These are phyloP conservation scores for Chloroclystis v-ata DNA, from an alignment of 2,888 invertebrate species.

Conservation along the genomic window DNA sequence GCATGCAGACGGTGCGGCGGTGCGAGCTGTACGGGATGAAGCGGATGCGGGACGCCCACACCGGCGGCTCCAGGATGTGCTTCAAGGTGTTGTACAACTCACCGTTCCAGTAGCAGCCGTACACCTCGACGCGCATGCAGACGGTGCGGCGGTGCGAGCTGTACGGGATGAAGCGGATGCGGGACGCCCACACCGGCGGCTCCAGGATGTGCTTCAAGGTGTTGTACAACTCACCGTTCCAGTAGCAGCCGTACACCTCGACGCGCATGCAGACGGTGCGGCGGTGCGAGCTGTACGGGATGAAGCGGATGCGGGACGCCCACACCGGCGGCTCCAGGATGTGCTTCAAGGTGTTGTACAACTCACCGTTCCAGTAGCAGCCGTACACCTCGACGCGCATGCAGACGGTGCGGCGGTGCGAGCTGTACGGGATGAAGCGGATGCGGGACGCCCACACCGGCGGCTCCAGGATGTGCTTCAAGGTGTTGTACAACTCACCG, in stretches of 20 bases:
- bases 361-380: slow-evolving; percentile 86
- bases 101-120: slow-evolving; percentile 92
- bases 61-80: slow-evolving; percentile 50
- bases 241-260: slow-evolving; percentile 92
- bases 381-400: slow-evolving; percentile 95
- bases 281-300: slow-evolving; percentile 89
- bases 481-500: slow-evolving; percentile 72
- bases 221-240: slow-evolving; percentile 79
- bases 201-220: not conserved
- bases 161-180: slow-evolving; percentile 90
- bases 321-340: slow-evolving; percentile 77
- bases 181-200: slow-evolving; percentile 87
- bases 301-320: slow-evolving; percentile 89
- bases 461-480: no score
- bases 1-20: slow-evolving; percentile 92
- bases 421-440: slow-evolving; percentile 90
- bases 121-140: slow-evolving; percentile 94
- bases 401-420: slow-evolving; percentile 90
- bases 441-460: slow-evolving; percentile 91
- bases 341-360: not conserved
- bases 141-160: slow-evolving; percentile 90
- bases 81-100: slow-evolving; percentile 19
- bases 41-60: slow-evolving; percentile 90
- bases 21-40: slow-evolving; percentile 91
- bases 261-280: slow-evolving; percentile 95